Base-by-base conservation (phyloP, 2,797 vertebrate genomes). In the Sebastiscus albofasciatus region DNA sequence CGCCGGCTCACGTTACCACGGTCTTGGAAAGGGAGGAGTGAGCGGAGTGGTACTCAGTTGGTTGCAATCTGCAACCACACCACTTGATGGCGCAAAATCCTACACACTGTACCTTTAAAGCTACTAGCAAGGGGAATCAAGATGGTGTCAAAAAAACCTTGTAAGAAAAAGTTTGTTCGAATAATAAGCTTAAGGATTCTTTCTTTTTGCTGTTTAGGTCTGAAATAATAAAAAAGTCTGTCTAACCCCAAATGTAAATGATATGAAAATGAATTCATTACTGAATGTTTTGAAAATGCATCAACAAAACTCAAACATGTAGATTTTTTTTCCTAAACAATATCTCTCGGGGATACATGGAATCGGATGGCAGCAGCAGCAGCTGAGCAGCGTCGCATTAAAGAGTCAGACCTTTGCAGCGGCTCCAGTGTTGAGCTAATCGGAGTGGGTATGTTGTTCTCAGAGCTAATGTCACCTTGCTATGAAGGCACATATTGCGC, bases 401-500 rank as follows among this genome's bases (percentile, higher is more conserved):
- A n/a, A 72, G 34, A 69, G 56, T 69, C 70, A 26, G 77, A 79
- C 72, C 66, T 80, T 67, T 68, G 77, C 82, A 64, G 70, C 59
- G 12, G 46, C 77, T 77, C 46, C 77, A 22, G 66, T 24, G 72
- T 54, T 68, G 42, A 67, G 88, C 85, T 81, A 29, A 84, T 84
- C 67, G 22, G 58, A 65, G 79, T 33, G 65, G 66, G 65, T 71
- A 24, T 79, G 83, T 27, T 77, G 75, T 65, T 85, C 75, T 80
- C 83, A 20, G 83, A 88, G 86, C 84, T 87, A 85, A 90, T 90
- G 92, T 90, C 91, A 91, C 92, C 90, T 90, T 86, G 87, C 87
- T 89, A 84, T 72, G 39, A 67, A 81, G 69, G 85, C 86, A 82
- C 87, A 86, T 88, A 88, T 88, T 87, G 88, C 77, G 5, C 84